phyloP scores from a whole-genome alignment of 2,888 invertebrate species.

The Caenorhabditis sinica region DNA sequence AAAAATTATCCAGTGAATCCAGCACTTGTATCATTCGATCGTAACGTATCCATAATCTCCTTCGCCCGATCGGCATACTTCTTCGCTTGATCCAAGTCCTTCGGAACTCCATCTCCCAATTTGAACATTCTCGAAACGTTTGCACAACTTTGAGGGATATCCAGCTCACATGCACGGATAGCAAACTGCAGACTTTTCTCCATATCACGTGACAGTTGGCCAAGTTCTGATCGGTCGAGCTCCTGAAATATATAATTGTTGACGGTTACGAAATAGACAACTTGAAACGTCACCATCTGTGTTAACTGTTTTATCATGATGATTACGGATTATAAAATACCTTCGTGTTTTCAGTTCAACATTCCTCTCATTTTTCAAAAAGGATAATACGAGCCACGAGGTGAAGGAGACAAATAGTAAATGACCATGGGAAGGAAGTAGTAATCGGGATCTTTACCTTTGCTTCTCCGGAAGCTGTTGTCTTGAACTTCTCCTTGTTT shows the following conservation, averaged over 20 bases:
- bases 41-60: constrained; percentile 73
- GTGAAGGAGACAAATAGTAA: background rate
- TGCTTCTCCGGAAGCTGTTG: constrained; percentile 60
- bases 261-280: constrained; percentile 10
- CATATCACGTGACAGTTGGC: constrained; percentile 77
- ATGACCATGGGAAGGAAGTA: constrained; percentile 1
- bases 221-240: constrained; percentile 70
- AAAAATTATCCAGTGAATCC: constrained; percentile 74
- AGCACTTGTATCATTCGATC: constrained; percentile 66
- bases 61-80: constrained; percentile 76
- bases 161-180: constrained; percentile 90
- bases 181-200: constrained; percentile 91
- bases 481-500: constrained; percentile 77
- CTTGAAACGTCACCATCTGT: constrained; percentile 29
- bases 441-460: constrained; percentile 58
- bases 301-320: constrained; percentile 11
- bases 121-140: constrained; percentile 88
- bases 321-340: constrained; percentile 36
- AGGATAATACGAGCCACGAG: constrained; percentile 28
- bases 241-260: constrained; percentile 66
- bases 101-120: constrained; percentile 81
- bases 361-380: constrained; percentile 41
- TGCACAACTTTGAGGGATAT: constrained; percentile 92
- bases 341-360: constrained; percentile 33
- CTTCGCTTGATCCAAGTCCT: constrained; percentile 77